These are phyloP conservation scores for Lateolabrax maculatus DNA, from an alignment of 2,797 vertebrate species.

Conservation along the genomic window DNA sequence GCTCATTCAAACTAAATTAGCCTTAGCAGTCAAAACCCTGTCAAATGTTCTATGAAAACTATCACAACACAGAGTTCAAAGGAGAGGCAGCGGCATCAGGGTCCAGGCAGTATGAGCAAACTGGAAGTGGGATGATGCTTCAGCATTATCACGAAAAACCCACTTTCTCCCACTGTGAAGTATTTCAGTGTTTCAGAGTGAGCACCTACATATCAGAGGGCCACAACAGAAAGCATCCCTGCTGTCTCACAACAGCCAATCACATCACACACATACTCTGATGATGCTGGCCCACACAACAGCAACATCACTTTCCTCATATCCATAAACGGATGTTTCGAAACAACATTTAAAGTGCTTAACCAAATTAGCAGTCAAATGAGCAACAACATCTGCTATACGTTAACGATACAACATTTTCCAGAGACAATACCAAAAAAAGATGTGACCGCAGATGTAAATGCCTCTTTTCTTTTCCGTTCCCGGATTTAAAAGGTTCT, in stretches of 20 bases:
- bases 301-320: slow-evolving; percentile 71
- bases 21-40: slow-evolving; percentile 5
- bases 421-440: slow-evolving; percentile 80
- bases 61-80: slow-evolving; percentile 12
- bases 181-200: slow-evolving; percentile 8
- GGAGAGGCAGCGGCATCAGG: background rate
- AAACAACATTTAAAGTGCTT: slow-evolving; percentile 79
- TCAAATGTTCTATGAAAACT: slow-evolving; percentile 8
- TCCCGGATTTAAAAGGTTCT: slow-evolving; percentile 80
- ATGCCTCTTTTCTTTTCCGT: slow-evolving; percentile 86
- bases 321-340: slow-evolving; percentile 83
- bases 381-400: slow-evolving; percentile 89
- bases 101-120: background rate
- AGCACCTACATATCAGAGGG: slow-evolving; percentile 5
- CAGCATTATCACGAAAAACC: background rate
- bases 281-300: slow-evolving; percentile 59
- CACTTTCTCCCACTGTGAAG: background rate
- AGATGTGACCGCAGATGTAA: slow-evolving; percentile 90
- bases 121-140: background rate
- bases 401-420: slow-evolving; percentile 84
- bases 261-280: background rate
- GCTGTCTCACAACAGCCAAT: slow-evolving; percentile 46
- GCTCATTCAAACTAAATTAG: slow-evolving; percentile 35
- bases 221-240: slow-evolving; percentile 32
- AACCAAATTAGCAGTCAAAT: slow-evolving; percentile 98